These are phyloP conservation scores for Pantala flavescens DNA, from an alignment of 1,140 invertebrate genomes.

Conservation along the genomic window DNA sequence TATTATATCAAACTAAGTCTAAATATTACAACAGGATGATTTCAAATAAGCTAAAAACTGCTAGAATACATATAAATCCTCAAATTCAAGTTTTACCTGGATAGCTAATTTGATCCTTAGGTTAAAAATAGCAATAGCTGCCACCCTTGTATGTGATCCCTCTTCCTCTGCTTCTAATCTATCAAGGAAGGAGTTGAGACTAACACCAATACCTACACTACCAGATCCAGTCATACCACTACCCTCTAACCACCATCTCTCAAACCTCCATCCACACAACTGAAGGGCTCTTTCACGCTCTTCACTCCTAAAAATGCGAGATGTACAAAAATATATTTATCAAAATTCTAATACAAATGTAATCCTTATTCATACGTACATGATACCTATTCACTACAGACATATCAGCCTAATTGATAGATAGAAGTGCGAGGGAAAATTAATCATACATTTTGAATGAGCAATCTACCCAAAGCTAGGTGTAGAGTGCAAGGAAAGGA, in stretches of 20 bases:
- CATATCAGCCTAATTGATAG: too few relatives aligned
- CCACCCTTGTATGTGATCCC: conserved; percentile 61
- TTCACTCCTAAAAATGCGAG: conserved; percentile 46
- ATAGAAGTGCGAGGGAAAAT: too few relatives aligned
- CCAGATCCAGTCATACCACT: background rate
- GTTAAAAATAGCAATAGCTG: conserved; percentile 84
- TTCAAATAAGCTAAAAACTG: too few relatives aligned
- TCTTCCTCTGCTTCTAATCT: conserved; percentile 42
- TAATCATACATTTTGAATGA: too few relatives aligned
- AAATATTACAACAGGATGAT: too few relatives aligned
- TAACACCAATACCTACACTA: background rate
- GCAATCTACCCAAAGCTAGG: too few relatives aligned
- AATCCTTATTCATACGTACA: too few relatives aligned
- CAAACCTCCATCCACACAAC: conserved; percentile 78
- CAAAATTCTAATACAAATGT: too few relatives aligned
- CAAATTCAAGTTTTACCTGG: conserved; percentile 33
- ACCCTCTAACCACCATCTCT: conserved; percentile 33
- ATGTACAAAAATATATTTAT: background rate
- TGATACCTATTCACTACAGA: too few relatives aligned
- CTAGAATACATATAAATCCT: too few relatives aligned
- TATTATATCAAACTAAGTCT: too few relatives aligned
- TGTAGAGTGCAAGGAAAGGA: too few relatives aligned
- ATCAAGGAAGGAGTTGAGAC: conserved; percentile 40
- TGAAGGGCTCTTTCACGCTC: conserved; percentile 68
- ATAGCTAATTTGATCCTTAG: conserved; percentile 73